These are phyloP conservation scores for Clarias pachynema DNA, from an alignment of 2,797 vertebrate species.

Conservation along the genomic window DNA sequence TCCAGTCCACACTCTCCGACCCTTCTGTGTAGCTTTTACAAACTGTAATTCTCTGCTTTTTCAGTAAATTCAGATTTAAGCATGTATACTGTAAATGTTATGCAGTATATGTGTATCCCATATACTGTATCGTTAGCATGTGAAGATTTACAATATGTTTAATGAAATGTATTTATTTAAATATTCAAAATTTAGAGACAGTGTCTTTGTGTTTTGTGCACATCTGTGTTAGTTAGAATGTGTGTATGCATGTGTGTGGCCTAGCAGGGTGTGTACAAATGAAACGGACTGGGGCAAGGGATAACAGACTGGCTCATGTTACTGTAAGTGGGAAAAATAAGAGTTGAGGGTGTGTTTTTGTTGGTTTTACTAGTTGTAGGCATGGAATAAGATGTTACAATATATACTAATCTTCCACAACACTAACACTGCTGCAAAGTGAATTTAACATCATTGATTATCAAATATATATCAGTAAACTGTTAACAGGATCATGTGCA, in stretches of 20 bases:
- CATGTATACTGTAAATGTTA: neutral
- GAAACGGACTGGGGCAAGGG: neutral
- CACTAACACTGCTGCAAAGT: too few relatives aligned
- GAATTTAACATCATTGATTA: too few relatives aligned
- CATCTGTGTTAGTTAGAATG: constrained; percentile 8
- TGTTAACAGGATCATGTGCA: too few relatives aligned
- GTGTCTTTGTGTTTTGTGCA: neutral
- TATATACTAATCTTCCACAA: too few relatives aligned
- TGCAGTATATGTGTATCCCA: neutral
- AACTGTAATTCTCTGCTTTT: neutral
- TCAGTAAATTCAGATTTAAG: neutral
- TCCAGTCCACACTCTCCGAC: neutral
- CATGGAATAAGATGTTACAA: too few relatives aligned
- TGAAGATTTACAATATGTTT: constrained; percentile 2
- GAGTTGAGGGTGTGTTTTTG: too few relatives aligned
- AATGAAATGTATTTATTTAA: neutral
- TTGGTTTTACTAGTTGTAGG: too few relatives aligned
- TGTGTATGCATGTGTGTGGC: constrained; percentile 15
- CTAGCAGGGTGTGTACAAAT: constrained; percentile 27
- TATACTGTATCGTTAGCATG: neutral
- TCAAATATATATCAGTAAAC: too few relatives aligned
- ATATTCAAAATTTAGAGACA: neutral
- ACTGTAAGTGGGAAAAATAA: neutral
- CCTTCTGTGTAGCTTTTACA: neutral
- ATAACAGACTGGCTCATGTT: constrained; percentile 37